Evolutionary conservation across 1,140 invertebrate genomes (phyloP).

Genomic region (Chrysoperla carnea): DNA sequence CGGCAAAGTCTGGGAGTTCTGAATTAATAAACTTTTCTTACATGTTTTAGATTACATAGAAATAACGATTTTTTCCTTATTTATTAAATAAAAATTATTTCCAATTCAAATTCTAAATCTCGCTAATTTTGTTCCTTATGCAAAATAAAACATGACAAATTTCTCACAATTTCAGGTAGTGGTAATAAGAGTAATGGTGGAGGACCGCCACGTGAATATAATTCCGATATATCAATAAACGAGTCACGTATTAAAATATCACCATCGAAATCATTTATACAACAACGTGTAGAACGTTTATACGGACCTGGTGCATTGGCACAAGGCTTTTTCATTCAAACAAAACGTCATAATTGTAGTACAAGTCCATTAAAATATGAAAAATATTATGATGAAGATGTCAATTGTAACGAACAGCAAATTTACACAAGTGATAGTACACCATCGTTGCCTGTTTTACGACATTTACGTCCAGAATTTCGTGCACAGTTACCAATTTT

Average conservation of each 20-base stretch:
- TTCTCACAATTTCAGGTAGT: slow-evolving; percentile 8
- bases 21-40: no score
- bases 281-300: slow-evolving; percentile 69
- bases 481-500: slow-evolving; percentile 59
- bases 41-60: no score
- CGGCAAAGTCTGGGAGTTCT: no score
- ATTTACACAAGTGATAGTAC: slow-evolving; percentile 12
- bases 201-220: no score
- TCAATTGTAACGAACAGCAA: not conserved
- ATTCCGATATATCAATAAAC: no score
- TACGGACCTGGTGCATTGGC: slow-evolving; percentile 72
- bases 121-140: no score
- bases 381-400: not conserved
- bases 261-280: slow-evolving; percentile 63
- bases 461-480: slow-evolving; percentile 68
- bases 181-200: slow-evolving; percentile 12
- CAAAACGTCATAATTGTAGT: slow-evolving; percentile 25
- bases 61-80: no score
- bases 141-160: no score
- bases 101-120: no score
- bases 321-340: slow-evolving; percentile 58
- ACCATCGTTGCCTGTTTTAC: slow-evolving; percentile 47
- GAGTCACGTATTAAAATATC: slow-evolving; percentile 6
- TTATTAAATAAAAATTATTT: no score
- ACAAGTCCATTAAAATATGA: not conserved